phyloP scores from a whole-genome alignment of 2,113 vertebrate species.

The Amazona vittata region DNA sequence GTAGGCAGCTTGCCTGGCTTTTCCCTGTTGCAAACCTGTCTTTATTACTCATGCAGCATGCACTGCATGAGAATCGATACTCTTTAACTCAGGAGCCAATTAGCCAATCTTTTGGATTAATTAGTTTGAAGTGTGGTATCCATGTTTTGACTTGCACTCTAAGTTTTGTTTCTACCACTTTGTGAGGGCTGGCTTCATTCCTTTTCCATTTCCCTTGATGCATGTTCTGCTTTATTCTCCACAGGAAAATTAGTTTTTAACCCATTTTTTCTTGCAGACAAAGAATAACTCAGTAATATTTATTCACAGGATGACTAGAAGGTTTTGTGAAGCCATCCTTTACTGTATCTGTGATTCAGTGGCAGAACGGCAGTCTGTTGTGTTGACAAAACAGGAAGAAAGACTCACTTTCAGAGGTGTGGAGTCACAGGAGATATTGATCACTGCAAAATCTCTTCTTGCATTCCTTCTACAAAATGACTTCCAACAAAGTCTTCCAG shows the following conservation, averaged over 20 bases:
- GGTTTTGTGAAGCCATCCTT: neutral
- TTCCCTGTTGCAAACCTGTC: neutral
- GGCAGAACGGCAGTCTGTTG: neutral
- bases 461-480: neutral
- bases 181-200: neutral
- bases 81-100: neutral
- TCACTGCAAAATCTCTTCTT: neutral
- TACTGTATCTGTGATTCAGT: neutral
- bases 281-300: neutral
- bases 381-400: neutral
- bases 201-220: neutral
- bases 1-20: neutral
- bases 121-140: neutral
- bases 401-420: neutral
- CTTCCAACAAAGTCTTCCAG: neutral
- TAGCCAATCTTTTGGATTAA: neutral
- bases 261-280: neutral
- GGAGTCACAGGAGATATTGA: neutral
- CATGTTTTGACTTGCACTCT: neutral
- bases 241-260: slow-evolving; percentile 3
- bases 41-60: neutral
- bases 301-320: neutral
- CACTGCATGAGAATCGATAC: neutral
- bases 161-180: neutral
- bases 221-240: neutral